phyloP scores from a whole-genome alignment of 2,797 vertebrate species.

The Ambastaia sidthimunki region DNA sequence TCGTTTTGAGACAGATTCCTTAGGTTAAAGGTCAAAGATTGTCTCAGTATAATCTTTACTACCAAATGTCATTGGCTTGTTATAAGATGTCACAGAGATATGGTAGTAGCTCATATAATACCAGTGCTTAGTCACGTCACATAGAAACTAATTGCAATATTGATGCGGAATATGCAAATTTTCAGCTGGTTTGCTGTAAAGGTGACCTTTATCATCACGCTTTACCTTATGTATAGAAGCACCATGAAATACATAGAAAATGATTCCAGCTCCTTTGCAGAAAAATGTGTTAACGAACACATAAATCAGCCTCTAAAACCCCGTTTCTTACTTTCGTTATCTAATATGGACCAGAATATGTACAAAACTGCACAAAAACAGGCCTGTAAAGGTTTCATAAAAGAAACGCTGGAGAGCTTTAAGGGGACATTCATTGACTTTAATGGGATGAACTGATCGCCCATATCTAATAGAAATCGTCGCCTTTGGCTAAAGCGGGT shows the following conservation, averaged over 20 bases:
- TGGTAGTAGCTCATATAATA: neutral
- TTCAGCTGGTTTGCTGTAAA: slow-evolving; percentile 26
- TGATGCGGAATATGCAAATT: slow-evolving; percentile 25
- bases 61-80: neutral
- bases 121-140: neutral
- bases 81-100: slow-evolving; percentile 1
- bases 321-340: slow-evolving; percentile 73
- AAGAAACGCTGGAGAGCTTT: slow-evolving; percentile 81
- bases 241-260: slow-evolving; percentile 36
- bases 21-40: neutral
- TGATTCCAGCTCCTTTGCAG: slow-evolving; percentile 57
- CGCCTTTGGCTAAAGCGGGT: slow-evolving; percentile 81
- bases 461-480: slow-evolving; percentile 87
- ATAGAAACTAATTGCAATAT: slow-evolving; percentile 5
- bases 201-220: slow-evolving; percentile 36
- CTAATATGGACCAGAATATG: slow-evolving; percentile 71
- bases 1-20: neutral
- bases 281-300: slow-evolving; percentile 61
- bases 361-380: slow-evolving; percentile 78
- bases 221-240: slow-evolving; percentile 31
- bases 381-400: slow-evolving; percentile 82
- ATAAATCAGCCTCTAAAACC: slow-evolving; percentile 70
- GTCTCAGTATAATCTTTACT: neutral
- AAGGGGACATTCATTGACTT: slow-evolving; percentile 85
- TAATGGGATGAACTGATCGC: slow-evolving; percentile 86